Percentiles rank a stretch among this genome's conserved stretches.
Evolutionary conservation across 2,113 vertebrate genomes (phyloP).

Genomic region (Phyllopteryx taeniolatus): DNA sequence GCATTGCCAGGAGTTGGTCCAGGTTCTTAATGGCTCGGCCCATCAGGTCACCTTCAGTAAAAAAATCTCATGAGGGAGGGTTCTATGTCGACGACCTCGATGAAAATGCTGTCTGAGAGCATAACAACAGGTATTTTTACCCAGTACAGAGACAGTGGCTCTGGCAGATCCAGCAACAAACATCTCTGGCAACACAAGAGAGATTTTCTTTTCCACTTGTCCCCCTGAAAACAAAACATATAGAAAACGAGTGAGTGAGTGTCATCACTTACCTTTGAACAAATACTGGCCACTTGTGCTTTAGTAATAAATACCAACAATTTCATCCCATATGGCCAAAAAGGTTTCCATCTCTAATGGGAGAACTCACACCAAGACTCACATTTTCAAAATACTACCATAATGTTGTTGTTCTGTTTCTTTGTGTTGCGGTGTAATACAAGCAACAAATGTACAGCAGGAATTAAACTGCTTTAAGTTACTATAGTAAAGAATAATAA

Average conservation of each 20-base stretch:
- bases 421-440: too few species aligned
- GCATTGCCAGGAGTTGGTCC: conserved; percentile 75
- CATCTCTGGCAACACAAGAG: conserved; percentile 67
- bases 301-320: background rate
- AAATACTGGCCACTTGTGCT: too few species aligned
- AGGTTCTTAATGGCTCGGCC: conserved; percentile 76
- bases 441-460: too few species aligned
- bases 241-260: background rate
- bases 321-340: background rate
- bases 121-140: conserved; percentile 50
- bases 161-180: conserved; percentile 76
- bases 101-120: background rate
- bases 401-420: too few species aligned
- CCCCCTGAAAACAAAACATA: conserved; percentile 35
- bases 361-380: too few species aligned
- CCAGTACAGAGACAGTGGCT: conserved; percentile 76
- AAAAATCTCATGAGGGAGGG: background rate
- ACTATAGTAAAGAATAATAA: background rate
- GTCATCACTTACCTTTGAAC: background rate
- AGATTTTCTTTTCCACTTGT: conserved; percentile 48
- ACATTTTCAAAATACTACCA: too few species aligned
- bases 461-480: too few species aligned
- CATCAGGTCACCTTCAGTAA: conserved; percentile 78
- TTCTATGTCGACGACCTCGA: background rate
- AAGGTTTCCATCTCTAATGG: background rate